A percentile compares a stretch with the other conserved stretches of the same genome.
Evolutionary conservation across 2,888 invertebrate genomes (phyloP).

Genomic region (Capitulum mitella): DNA sequence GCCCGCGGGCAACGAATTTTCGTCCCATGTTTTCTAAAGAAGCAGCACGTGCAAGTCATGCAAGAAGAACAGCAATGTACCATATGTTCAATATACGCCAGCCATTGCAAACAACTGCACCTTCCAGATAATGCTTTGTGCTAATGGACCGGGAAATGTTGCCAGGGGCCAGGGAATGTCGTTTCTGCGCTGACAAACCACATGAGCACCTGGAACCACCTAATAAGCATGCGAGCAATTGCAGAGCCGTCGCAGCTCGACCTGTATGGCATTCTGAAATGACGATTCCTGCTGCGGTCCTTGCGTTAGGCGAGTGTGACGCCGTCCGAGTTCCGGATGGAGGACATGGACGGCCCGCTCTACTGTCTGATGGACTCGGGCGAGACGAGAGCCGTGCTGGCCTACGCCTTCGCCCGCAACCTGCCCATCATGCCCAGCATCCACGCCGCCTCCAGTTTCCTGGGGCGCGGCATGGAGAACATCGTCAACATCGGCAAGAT

Average conservation of each 20-base stretch:
- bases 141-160: not conserved
- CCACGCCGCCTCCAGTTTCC: constrained; percentile 20
- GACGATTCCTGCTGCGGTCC: not conserved
- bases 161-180: too few relatives aligned
- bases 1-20: too few relatives aligned
- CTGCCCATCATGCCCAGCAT: constrained; percentile 23
- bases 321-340: constrained; percentile 15
- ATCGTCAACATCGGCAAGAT: constrained; percentile 25
- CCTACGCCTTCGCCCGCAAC: constrained; percentile 14
- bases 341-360: constrained; percentile 21
- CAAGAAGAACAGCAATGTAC: too few relatives aligned
- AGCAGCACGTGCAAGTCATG: too few relatives aligned
- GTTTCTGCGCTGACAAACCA: not conserved
- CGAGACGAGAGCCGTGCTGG: constrained; percentile 5
- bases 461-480: constrained; percentile 22
- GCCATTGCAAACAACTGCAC: too few relatives aligned
- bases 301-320: not conserved
- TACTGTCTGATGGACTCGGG: constrained; percentile 8
- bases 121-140: too few relatives aligned
- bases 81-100: too few relatives aligned
- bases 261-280: too few relatives aligned
- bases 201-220: not conserved
- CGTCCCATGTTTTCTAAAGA: too few relatives aligned
- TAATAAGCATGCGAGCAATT: not conserved
- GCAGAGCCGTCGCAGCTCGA: not conserved